Base-by-base conservation (phyloP, 2,113 vertebrate species). In the Procapra przewalskii region DNA sequence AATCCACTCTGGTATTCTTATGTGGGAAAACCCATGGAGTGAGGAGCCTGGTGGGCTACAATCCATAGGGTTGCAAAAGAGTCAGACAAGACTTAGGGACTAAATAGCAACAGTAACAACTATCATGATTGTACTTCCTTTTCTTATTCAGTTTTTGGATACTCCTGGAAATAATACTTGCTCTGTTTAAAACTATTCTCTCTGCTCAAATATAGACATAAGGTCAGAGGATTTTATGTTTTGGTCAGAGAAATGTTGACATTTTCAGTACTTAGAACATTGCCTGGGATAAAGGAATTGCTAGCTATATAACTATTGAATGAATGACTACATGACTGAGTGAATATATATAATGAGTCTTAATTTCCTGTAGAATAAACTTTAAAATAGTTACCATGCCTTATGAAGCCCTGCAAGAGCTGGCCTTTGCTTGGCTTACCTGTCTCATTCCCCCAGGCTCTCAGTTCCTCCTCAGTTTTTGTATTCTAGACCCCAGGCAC, bases 71-170 rank as follows among this genome's bases (percentile, higher is more conserved):
- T 25, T 77, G 36, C 71, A 77, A 77, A 77, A 77, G 71, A 77
- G 36, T 77, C 71, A 77, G 23, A 77, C 23, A 77, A 77, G 71
- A 43, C 71, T 75, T 25, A 43, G 12, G 0, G 6, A 43, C 21
- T 77, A 25, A 77, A 43, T 17, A 36, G 4, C 62, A 64, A 21
- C 64, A 71, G 19, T 23, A 23, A 6, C 23, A 77, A 27, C 36
- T 43, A 80, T 27, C 3, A 31, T 45, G 21, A 81, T 64, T 87
- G 5, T 0, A 21, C 43, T 94, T 95, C n/a, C 7, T 91, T 93
- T 79, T 82, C 77, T 93, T 85, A 88, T 43, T 96, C 21, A 67
- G 36, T 87, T 80, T 93, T 93, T 91, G n/a, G 55, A 25, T 93
- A 90, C 40, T 92, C 19, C 19, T 95, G n/a, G 33, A 81, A 52